phyloP scores from a whole-genome alignment of 2,797 vertebrate species.

The Mus caroli region DNA sequence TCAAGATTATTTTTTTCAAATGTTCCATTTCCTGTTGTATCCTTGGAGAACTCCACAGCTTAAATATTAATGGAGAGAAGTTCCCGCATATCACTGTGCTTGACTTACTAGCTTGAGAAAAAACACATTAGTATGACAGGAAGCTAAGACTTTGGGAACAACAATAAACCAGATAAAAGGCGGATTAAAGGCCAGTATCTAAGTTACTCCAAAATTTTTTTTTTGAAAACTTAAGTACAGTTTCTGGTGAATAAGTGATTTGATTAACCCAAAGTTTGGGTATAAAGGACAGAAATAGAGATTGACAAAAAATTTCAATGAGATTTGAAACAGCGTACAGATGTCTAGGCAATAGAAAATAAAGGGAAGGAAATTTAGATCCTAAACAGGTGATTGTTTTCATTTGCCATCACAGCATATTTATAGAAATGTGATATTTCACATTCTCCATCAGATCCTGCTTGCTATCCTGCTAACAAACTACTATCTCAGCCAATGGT shows the following conservation, averaged over 20 bases:
- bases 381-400: background rate
- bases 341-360: background rate
- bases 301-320: background rate
- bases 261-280: slow-evolving; percentile 24
- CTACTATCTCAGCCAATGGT: background rate
- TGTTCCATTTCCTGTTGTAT: background rate
- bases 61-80: slow-evolving; percentile 61
- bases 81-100: background rate
- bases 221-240: slow-evolving; percentile 33
- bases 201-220: slow-evolving; percentile 41
- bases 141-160: background rate
- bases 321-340: slow-evolving; percentile 19
- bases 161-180: slow-evolving; percentile 3
- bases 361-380: slow-evolving; percentile 10
- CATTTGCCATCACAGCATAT: background rate
- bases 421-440: background rate
- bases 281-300: background rate
- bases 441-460: slow-evolving; percentile 17
- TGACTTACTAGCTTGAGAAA: slow-evolving; percentile 50
- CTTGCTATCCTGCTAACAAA: background rate
- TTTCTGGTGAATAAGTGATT: slow-evolving; percentile 58
- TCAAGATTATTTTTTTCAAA: slow-evolving; percentile 70
- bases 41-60: slow-evolving; percentile 9
- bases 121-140: background rate
- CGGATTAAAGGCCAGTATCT: slow-evolving; percentile 44